phyloP scores from a whole-genome alignment of 1,140 invertebrate genomes.

The Leptinotarsa texana region DNA sequence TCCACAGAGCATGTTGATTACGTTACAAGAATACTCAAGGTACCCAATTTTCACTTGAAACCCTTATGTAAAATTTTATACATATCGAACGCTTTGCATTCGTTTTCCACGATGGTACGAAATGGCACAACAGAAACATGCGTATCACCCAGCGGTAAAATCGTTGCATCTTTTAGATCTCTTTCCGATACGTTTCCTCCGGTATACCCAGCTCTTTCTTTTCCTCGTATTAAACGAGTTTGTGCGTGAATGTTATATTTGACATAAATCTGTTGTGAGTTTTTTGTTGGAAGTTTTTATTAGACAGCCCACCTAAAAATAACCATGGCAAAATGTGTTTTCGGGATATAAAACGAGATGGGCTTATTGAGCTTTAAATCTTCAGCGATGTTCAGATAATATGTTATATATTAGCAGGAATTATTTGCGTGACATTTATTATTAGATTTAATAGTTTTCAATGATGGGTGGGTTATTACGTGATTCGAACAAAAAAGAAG shows the following conservation, averaged over 20 bases:
- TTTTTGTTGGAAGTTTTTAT: constrained; percentile 4
- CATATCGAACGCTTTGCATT: constrained; percentile 40
- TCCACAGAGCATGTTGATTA: not conserved
- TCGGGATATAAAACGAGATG: not conserved
- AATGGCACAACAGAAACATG: constrained; percentile 41
- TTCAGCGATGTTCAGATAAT: not conserved
- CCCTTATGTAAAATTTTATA: constrained; percentile 35
- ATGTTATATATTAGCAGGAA: not conserved
- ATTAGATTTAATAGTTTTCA: not conserved
- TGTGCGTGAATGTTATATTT: constrained; percentile 16
- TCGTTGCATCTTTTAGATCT: constrained; percentile 28
- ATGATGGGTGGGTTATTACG: not conserved
- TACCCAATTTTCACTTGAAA: constrained; percentile 1
- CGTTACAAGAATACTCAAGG: not conserved
- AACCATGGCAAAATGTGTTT: not conserved
- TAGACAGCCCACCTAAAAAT: not conserved
- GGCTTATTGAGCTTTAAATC: constrained; percentile 8
- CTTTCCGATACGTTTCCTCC: constrained; percentile 24
- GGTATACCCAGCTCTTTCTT: constrained; percentile 23
- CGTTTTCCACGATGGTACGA: constrained; percentile 38
- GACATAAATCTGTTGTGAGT: constrained; percentile 11
- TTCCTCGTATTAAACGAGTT: not conserved
- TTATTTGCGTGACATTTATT: constrained; percentile 3
- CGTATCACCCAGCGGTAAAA: constrained; percentile 41
- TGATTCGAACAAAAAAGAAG: not conserved